Conservation (phyloP, 1,140 invertebrate species). For the Helicoverpa zea region DNA sequence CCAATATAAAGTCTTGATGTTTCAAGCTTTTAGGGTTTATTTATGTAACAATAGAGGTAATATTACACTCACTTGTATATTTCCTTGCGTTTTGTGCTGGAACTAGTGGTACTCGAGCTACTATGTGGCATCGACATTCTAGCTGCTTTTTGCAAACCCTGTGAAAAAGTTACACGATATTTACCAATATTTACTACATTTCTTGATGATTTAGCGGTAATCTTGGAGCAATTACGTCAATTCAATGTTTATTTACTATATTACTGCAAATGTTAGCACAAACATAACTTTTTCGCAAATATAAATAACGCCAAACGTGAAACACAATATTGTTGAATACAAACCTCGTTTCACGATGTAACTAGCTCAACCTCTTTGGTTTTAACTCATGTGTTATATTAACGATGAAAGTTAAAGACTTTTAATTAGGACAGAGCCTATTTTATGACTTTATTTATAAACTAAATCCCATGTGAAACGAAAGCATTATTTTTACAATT, state of each 20-base stretch:
- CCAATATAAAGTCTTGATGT: neutral
- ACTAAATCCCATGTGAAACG: conserved; percentile 37
- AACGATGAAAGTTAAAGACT: neutral
- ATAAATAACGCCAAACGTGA: conserved; percentile 24
- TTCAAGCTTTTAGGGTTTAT: neutral
- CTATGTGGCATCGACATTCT: conserved; percentile 85
- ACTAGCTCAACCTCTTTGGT: neutral
- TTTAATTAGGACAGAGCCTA: conserved; percentile 17
- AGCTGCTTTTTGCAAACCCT: neutral
- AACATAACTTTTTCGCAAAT: neutral
- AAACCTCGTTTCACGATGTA: conserved; percentile 1
- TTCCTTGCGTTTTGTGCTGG: conserved; percentile 90
- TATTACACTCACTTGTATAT: conserved; percentile 88
- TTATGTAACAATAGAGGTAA: neutral
- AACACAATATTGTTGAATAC: conserved; percentile 19
- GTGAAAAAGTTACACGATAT: neutral
- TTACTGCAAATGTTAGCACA: neutral
- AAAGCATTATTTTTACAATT: conserved; percentile 51
- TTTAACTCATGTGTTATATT: conserved; percentile 6
- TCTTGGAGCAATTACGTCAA: neutral
- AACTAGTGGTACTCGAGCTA: conserved; percentile 85
- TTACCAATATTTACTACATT: neutral
- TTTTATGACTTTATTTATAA: conserved; percentile 30
- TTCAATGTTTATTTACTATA: neutral
- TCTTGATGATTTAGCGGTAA: neutral